A percentile compares a stretch with the other conserved stretches of the same genome.
These are phyloP conservation scores for Dascillus cervinus DNA, from an alignment of 2,888 invertebrate species.

Conservation along the genomic window DNA sequence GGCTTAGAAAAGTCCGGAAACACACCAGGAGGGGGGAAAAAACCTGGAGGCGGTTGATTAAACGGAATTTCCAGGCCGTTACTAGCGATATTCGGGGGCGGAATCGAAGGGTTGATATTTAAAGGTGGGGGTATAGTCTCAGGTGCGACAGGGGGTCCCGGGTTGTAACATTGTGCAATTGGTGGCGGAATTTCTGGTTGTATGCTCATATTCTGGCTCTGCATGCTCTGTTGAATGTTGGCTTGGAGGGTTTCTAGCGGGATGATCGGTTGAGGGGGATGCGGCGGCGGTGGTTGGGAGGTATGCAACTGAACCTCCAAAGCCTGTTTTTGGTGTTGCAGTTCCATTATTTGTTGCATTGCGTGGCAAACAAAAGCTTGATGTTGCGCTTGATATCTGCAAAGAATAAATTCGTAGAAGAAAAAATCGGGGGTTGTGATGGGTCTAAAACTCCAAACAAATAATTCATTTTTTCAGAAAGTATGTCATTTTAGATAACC, in stretches of 20 bases:
- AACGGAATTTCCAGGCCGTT: conserved; percentile 30
- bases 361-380: conserved; percentile 91
- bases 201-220: conserved; percentile 8
- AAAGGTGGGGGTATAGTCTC: conserved; percentile 22
- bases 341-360: conserved; percentile 76
- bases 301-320: conserved; percentile 48
- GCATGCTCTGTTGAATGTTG: conserved; percentile 13
- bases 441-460: too few relatives aligned
- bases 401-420: too few relatives aligned
- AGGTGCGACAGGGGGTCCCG: conserved; percentile 20
- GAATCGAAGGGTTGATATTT: conserved; percentile 36
- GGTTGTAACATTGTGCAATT: conserved; percentile 24
- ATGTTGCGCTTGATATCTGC: conserved; percentile 76
- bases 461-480: too few relatives aligned
- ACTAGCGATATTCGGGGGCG: conserved; percentile 35
- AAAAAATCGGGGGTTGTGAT: too few relatives aligned
- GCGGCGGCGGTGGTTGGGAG: conserved; percentile 18
- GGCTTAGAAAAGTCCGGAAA: conserved; percentile 82
- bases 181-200: conserved; percentile 3
- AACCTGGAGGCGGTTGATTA: conserved; percentile 52
- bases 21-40: conserved; percentile 44
- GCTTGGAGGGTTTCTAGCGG: conserved; percentile 26
- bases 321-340: conserved; percentile 70
- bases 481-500: too few relatives aligned
- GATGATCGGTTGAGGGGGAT: conserved; percentile 20